These are phyloP conservation scores for Neomorphus geoffroyi DNA, from an alignment of 2,797 vertebrate species.

Conservation along the genomic window DNA sequence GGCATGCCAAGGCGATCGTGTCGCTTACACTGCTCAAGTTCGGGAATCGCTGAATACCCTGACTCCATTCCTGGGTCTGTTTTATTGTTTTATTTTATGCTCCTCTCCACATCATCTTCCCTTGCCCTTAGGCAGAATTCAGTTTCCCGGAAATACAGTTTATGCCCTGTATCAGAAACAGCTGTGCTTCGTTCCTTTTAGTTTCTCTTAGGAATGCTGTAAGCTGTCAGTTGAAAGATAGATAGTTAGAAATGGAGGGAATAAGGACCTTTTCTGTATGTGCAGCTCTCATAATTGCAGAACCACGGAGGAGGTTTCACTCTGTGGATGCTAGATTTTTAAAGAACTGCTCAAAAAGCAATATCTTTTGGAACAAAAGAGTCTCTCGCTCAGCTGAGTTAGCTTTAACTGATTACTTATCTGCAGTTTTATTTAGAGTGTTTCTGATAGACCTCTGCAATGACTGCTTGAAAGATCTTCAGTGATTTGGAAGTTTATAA, in stretches of 20 bases:
- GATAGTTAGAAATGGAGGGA: not conserved
- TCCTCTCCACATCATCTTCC: not conserved
- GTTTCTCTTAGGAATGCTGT: not conserved
- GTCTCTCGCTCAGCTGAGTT: not conserved
- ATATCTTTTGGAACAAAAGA: not conserved
- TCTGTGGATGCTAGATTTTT: not conserved
- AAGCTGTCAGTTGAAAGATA: not conserved
- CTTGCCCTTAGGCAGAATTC: not conserved
- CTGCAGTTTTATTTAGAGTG: not conserved
- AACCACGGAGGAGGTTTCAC: not conserved
- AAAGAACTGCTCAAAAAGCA: not conserved
- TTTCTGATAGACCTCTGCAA: not conserved
- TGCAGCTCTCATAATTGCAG: not conserved
- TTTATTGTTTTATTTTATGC: not conserved
- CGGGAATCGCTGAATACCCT: not conserved
- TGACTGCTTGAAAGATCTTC: not conserved
- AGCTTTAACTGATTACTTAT: not conserved
- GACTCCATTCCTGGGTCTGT: not conserved
- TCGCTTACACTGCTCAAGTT: fast-evolving
- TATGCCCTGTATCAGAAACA: not conserved
- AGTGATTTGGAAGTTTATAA: not conserved
- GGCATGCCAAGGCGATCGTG: not conserved
- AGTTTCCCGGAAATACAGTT: not conserved
- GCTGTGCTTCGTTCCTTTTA: not conserved
- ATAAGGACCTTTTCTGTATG: not conserved